phyloP scores from a whole-genome alignment of 1,140 invertebrate genomes.

The Drosophila varians region DNA sequence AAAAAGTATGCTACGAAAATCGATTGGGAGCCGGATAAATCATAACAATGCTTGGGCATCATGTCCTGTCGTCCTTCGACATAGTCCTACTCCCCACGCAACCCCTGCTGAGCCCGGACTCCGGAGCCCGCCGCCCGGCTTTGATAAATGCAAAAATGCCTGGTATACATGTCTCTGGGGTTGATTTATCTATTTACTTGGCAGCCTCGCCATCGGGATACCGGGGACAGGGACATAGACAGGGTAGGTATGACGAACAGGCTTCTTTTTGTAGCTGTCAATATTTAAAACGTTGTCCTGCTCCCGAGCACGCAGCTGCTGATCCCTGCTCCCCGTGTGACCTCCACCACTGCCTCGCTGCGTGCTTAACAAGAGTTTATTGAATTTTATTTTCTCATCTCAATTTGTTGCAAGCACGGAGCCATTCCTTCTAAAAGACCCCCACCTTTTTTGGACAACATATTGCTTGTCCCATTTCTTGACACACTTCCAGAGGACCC shows the following conservation, averaged over 20 bases:
- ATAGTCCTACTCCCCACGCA: background rate
- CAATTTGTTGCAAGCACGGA: slow-evolving; percentile 75
- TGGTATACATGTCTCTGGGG: slow-evolving; percentile 76
- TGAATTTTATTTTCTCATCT: slow-evolving; percentile 82
- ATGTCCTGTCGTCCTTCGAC: slow-evolving; percentile 9
- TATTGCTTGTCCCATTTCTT: slow-evolving; percentile 59
- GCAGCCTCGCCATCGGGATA: slow-evolving; percentile 37
- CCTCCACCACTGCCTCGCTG: slow-evolving; percentile 30
- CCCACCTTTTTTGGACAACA: slow-evolving; percentile 55
- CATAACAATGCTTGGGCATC: slow-evolving; percentile 68
- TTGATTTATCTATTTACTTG: slow-evolving; percentile 82
- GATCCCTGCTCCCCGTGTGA: background rate
- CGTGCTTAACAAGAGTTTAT: slow-evolving; percentile 82
- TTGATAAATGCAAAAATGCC: slow-evolving; percentile 79
- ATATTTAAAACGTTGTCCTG: slow-evolving; percentile 81
- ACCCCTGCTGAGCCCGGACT: background rate
- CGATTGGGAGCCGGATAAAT: slow-evolving; percentile 50
- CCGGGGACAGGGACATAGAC: background rate
- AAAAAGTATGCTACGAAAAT: slow-evolving; percentile 67
- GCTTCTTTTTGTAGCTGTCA: slow-evolving; percentile 58
- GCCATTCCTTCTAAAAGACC: slow-evolving; percentile 24
- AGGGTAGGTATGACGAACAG: background rate
- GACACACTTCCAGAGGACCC: slow-evolving; percentile 26
- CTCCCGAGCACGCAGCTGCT: slow-evolving; percentile 46
- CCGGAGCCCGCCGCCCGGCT: slow-evolving; percentile 16